A percentile compares a stretch with the other conserved stretches of the same genome.
phyloP scores from a whole-genome alignment of 2,888 invertebrate genomes.

The Scaptomyza caliginosa region DNA sequence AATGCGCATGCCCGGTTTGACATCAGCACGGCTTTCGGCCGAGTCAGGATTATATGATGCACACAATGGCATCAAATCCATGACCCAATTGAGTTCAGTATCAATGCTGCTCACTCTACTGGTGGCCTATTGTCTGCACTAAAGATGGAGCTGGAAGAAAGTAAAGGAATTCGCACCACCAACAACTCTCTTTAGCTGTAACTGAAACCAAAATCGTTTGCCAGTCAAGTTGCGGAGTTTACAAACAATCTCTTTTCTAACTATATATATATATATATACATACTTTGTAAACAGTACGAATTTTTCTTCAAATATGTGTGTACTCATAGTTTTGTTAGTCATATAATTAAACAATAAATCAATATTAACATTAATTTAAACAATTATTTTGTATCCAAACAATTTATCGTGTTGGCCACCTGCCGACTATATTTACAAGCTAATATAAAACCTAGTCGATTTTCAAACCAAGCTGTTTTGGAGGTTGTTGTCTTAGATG shows the following conservation, averaged over 20 bases:
- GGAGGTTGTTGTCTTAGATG: not conserved
- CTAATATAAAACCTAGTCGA: not conserved
- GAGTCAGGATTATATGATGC: conserved; percentile 61
- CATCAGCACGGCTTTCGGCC: conserved; percentile 62
- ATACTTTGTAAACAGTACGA: conserved; percentile 54
- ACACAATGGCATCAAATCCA: conserved; percentile 28
- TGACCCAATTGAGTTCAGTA: conserved; percentile 44
- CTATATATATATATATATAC: conserved; percentile 3
- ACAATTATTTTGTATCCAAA: not conserved
- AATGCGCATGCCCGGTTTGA: conserved; percentile 77
- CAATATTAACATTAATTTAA: not conserved
- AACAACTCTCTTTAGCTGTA: not conserved
- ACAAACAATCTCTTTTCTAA: conserved; percentile 3
- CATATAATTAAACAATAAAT: conserved; percentile 34
- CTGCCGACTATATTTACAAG: not conserved
- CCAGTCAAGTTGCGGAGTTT: conserved; percentile 4
- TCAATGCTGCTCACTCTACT: conserved; percentile 63
- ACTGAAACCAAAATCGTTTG: conserved; percentile 20
- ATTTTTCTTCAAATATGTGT: conserved; percentile 43
- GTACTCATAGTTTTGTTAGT: conserved; percentile 60
- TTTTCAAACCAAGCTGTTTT: too few species aligned
- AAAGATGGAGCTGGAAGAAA: not conserved
- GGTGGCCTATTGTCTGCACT: conserved; percentile 68
- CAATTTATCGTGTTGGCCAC: not conserved
- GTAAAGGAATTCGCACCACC: not conserved